Evolutionary conservation across 92 coral and sea anemone species (phyloP).

Genomic region (Heliopora coerulea): DNA sequence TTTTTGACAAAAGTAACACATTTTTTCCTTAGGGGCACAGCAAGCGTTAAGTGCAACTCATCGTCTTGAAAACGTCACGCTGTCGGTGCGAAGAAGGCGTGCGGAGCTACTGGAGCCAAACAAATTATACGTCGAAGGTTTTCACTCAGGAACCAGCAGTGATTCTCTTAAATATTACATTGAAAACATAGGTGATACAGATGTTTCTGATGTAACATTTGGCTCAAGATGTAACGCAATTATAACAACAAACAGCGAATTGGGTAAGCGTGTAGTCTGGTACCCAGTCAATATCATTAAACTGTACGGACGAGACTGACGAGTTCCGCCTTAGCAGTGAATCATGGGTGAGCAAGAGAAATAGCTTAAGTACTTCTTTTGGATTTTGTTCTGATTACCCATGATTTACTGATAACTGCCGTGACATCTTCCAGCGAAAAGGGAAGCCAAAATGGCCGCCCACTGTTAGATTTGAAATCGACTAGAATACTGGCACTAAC

Average conservation of each 20-base stretch:
- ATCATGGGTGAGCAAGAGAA: too few relatives aligned
- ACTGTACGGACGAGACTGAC: too few relatives aligned
- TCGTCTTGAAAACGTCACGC: neutral
- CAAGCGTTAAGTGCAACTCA: neutral
- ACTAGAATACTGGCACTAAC: too few relatives aligned
- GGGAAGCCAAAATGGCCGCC: too few relatives aligned
- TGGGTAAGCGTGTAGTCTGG: neutral
- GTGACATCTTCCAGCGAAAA: too few relatives aligned
- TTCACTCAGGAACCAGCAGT: neutral
- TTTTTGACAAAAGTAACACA: too few relatives aligned
- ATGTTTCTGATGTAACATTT: neutral
- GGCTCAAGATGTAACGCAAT: constrained; percentile 17
- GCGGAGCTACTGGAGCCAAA: neutral
- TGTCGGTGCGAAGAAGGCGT: neutral
- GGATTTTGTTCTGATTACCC: too few relatives aligned
- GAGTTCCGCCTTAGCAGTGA: too few relatives aligned
- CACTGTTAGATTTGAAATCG: too few relatives aligned
- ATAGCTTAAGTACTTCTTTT: too few relatives aligned
- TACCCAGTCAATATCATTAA: too few relatives aligned
- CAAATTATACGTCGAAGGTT: constrained; percentile 15
- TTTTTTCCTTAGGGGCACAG: neutral
- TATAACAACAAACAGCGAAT: neutral
- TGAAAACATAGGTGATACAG: neutral
- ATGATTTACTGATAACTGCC: too few relatives aligned
- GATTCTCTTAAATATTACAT: constrained; percentile 4